Conservation (phyloP, 1,140 invertebrate species). For the Trichomalopsis sarcophagae region DNA sequence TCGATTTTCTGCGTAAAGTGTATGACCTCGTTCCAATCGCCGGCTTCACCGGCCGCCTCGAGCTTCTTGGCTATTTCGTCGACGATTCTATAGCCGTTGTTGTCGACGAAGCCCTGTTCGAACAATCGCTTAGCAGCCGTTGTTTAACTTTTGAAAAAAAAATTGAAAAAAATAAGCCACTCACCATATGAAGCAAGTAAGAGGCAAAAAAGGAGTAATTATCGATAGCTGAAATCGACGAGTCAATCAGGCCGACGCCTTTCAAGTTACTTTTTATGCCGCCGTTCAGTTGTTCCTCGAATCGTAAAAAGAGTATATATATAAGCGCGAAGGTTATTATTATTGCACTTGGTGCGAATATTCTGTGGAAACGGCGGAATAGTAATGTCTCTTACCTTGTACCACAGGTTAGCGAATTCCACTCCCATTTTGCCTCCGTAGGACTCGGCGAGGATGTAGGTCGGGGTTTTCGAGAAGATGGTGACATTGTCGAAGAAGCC, state of each 20-base stretch:
- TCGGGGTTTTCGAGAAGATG: slow-evolving; percentile 81
- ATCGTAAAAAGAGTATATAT: background rate
- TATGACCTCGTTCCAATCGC: slow-evolving; percentile 78
- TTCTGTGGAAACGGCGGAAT: background rate
- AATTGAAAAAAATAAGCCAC: background rate
- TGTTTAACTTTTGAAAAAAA: slow-evolving; percentile 1
- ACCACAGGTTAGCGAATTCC: slow-evolving; percentile 81
- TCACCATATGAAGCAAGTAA: slow-evolving; percentile 82
- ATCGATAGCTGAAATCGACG: slow-evolving; percentile 91
- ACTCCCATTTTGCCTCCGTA: slow-evolving; percentile 94
- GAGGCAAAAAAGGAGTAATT: slow-evolving; percentile 87
- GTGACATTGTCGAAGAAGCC: slow-evolving; percentile 79
- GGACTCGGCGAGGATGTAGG: slow-evolving; percentile 90
- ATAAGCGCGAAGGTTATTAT: background rate
- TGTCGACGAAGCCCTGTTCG: slow-evolving; percentile 78
- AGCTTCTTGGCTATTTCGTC: slow-evolving; percentile 73
- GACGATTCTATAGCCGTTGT: slow-evolving; percentile 76
- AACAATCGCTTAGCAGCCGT: background rate
- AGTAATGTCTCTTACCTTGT: slow-evolving; percentile 74
- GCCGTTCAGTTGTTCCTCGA: slow-evolving; percentile 78
- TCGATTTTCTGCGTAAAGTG: slow-evolving; percentile 80
- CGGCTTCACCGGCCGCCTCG: slow-evolving; percentile 74
- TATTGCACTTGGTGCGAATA: background rate
- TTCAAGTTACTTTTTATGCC: slow-evolving; percentile 83
- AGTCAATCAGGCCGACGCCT: slow-evolving; percentile 88